phyloP scores from a whole-genome alignment of 2,797 vertebrate species.

The Apogon talboti region DNA sequence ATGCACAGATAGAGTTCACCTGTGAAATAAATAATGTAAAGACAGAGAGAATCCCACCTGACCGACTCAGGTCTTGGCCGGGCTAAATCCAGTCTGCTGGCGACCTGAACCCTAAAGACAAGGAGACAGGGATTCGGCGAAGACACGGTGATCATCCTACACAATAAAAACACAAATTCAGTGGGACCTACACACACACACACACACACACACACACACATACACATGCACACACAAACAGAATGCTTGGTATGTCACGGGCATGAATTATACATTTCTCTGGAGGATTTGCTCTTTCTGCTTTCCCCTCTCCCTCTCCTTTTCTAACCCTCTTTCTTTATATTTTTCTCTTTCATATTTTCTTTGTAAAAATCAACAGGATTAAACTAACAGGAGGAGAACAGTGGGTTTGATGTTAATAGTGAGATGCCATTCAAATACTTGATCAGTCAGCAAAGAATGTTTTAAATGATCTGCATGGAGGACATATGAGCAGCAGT shows the following conservation, averaged over 20 bases:
- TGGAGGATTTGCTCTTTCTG: constrained; percentile 66
- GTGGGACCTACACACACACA: constrained; percentile 32
- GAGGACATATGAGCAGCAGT: constrained; percentile 34
- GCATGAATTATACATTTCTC: constrained; percentile 84
- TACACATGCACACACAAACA: constrained; percentile 25
- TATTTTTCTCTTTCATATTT: constrained; percentile 31
- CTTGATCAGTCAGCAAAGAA: constrained; percentile 33
- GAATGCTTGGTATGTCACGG: constrained; percentile 40
- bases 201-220: constrained; percentile 16
- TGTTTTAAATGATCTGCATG: constrained; percentile 47
- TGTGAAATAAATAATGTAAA: constrained; percentile 45
- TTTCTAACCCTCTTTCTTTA: constrained; percentile 25
- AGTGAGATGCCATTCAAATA: constrained; percentile 10
- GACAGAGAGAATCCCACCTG: constrained; percentile 24
- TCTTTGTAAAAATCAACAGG: constrained; percentile 51
- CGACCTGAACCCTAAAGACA: constrained; percentile 50
- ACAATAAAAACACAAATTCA: constrained; percentile 38
- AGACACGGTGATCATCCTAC: constrained; percentile 52
- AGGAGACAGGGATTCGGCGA: constrained; percentile 43
- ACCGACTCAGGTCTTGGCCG: constrained; percentile 32
- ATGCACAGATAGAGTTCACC: constrained; percentile 46
- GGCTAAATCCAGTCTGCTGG: constrained; percentile 47
- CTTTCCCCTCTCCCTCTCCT: constrained; percentile 18
- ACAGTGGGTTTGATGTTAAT: constrained; percentile 26
- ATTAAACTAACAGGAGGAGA: constrained; percentile 59